Percentiles rank a stretch among this genome's conserved stretches.
Evolutionary conservation across 2,888 invertebrate species (phyloP).

Genomic region (Himalopsyche tibetana): DNA sequence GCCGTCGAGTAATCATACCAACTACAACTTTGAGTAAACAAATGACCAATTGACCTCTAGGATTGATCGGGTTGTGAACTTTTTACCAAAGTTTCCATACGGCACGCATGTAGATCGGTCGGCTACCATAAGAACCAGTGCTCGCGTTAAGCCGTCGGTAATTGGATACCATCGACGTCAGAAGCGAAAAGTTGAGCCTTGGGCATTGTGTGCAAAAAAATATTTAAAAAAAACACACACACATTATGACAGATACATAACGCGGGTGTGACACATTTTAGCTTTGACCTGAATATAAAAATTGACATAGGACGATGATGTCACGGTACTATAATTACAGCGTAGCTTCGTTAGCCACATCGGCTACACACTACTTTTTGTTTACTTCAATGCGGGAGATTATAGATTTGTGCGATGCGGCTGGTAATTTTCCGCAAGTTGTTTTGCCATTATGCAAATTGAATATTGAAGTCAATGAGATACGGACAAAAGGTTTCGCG

Average conservation of each 20-base stretch:
- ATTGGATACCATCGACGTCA: conserved; percentile 32
- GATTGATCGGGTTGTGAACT: too few species aligned
- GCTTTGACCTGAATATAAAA: conserved; percentile 45
- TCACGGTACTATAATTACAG: conserved; percentile 44
- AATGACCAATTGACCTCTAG: too few species aligned
- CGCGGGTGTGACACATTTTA: conserved; percentile 36
- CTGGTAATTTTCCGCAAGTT: conserved; percentile 23
- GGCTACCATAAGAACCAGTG: neutral
- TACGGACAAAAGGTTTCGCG: neutral
- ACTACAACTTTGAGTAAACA: too few species aligned
- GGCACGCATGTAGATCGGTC: neutral
- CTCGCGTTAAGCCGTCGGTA: conserved; percentile 10
- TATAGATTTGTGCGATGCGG: neutral
- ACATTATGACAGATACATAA: neutral
- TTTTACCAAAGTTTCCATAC: neutral
- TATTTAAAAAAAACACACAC: neutral
- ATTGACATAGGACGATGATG: conserved; percentile 37
- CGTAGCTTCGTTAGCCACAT: neutral
- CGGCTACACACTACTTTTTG: neutral
- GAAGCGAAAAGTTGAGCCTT: neutral
- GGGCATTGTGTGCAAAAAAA: conserved; percentile 39
- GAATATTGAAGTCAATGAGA: neutral
- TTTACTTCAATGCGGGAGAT: conserved; percentile 24
- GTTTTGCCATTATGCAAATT: conserved; percentile 6
- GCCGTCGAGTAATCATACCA: too few species aligned